Percentiles rank a stretch among this genome's conserved stretches.
Conservation (phyloP, 2,797 vertebrate genomes). For the Tapirus indicus region DNA sequence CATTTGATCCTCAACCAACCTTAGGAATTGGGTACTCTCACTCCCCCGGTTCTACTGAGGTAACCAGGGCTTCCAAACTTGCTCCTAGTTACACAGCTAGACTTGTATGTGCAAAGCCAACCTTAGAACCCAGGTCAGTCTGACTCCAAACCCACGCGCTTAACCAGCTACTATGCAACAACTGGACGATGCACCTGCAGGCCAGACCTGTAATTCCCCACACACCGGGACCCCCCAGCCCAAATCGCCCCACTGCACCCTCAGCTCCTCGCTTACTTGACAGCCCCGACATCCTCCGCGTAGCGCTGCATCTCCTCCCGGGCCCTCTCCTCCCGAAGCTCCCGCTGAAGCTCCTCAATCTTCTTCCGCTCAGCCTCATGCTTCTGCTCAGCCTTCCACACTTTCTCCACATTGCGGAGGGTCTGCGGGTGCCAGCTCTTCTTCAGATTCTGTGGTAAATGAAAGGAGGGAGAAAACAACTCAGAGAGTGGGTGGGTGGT, state of each 20-base stretch:
- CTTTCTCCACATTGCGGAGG: slow-evolving; percentile 98
- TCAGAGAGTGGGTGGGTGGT: background rate
- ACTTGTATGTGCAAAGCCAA: background rate
- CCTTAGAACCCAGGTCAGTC: background rate
- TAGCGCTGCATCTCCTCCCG: slow-evolving; percentile 96
- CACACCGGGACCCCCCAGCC: background rate
- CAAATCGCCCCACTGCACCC: background rate
- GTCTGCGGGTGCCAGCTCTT: slow-evolving; percentile 99
- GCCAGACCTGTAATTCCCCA: background rate
- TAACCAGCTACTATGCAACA: background rate
- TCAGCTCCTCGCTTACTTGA: slow-evolving; percentile 89
- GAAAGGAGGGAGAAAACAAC: background rate
- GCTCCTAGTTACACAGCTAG: background rate
- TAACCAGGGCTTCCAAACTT: background rate
- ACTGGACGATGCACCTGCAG: accelerated
- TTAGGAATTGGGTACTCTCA: background rate
- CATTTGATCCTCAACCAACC: background rate
- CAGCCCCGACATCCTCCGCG: slow-evolving; percentile 93
- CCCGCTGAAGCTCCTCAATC: slow-evolving; percentile 98
- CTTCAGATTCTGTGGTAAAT: slow-evolving; percentile 93
- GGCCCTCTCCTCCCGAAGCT: slow-evolving; percentile 95
- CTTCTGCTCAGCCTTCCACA: slow-evolving; percentile 99
- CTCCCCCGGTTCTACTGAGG: background rate
- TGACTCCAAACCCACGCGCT: background rate
- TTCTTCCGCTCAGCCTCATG: slow-evolving; percentile 96